phyloP scores from a whole-genome alignment of 2,113 vertebrate species.

The Morone chrysops region DNA sequence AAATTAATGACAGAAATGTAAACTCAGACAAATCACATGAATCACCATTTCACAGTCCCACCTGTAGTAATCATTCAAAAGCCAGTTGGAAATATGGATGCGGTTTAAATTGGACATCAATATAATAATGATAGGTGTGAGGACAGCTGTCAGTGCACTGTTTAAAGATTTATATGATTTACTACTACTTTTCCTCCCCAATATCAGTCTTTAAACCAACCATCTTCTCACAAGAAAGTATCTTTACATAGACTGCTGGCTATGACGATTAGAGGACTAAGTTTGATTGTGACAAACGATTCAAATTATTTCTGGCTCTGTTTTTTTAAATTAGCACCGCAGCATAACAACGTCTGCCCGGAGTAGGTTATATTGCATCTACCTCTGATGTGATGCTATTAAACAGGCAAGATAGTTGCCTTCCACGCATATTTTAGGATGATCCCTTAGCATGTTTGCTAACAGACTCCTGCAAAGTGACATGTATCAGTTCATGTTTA shows the following conservation, averaged over 20 bases:
- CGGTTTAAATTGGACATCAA: neutral
- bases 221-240: too few species aligned
- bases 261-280: neutral
- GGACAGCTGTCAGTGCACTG: neutral
- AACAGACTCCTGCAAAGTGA: neutral
- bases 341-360: too few species aligned
- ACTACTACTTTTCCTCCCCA: too few species aligned
- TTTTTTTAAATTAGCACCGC: neutral
- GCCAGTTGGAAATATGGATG: neutral
- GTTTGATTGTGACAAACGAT: neutral
- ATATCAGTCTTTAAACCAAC: too few species aligned
- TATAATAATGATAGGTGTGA: neutral
- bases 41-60: neutral
- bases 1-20: neutral
- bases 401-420: neutral
- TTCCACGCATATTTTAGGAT: neutral
- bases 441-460: neutral
- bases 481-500: neutral
- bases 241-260: too few species aligned
- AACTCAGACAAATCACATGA: slow-evolving; percentile 2
- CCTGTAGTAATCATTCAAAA: slow-evolving; percentile 5
- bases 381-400: neutral
- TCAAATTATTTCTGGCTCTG: neutral
- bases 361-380: neutral
- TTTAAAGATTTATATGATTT: too few species aligned